These are phyloP conservation scores for Mionectes macconnelli DNA, from an alignment of 2,113 vertebrate species.

Conservation along the genomic window DNA sequence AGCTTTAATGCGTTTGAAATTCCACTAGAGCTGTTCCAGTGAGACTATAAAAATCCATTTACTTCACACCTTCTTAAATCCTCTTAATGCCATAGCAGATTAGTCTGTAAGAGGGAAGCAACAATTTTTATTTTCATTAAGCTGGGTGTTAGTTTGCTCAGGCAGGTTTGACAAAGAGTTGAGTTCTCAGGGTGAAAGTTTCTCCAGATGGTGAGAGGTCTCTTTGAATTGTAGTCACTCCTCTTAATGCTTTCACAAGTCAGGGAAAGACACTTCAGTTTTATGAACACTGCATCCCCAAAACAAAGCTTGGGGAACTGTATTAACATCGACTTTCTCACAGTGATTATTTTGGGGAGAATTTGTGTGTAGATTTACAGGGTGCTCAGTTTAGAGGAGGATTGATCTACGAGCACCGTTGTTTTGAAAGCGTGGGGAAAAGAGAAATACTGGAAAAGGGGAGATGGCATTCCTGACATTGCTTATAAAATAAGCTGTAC, in stretches of 20 bases:
- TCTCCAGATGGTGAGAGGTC: neutral
- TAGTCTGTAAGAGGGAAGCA: neutral
- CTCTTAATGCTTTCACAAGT: neutral
- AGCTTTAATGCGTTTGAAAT: neutral
- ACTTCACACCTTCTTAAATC: conserved; percentile 6
- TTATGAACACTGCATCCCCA: neutral
- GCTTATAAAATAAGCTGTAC: neutral
- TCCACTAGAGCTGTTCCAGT: neutral
- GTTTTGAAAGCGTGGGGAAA: neutral
- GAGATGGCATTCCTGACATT: neutral
- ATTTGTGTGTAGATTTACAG: neutral
- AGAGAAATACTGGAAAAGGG: neutral
- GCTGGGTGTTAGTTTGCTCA: neutral
- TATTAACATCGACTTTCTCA: neutral
- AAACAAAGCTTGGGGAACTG: neutral
- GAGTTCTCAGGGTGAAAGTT: neutral
- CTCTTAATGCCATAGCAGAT: conserved; percentile 6
- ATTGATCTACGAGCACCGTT: fast-evolving
- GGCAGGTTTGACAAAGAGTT: neutral
- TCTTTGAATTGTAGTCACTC: neutral
- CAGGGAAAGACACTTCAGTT: neutral
- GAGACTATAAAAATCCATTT: conserved; percentile 28
- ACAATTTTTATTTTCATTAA: neutral
- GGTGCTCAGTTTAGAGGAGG: neutral
- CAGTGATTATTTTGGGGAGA: neutral